Evolutionary conservation across 2,888 invertebrate species (phyloP).

Genomic region (Tupiocoris notatus): DNA sequence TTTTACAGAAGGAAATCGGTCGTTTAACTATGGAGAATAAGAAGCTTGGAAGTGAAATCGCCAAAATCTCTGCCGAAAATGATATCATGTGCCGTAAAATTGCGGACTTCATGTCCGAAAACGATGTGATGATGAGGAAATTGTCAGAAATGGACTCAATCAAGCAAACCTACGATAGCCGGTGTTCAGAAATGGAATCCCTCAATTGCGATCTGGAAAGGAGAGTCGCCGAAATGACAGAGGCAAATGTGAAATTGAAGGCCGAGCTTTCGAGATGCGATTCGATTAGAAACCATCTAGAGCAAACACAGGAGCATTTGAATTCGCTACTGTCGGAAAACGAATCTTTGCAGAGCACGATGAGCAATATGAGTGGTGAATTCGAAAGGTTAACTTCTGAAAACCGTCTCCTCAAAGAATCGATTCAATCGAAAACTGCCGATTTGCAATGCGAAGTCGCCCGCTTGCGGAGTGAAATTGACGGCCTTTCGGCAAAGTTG

Average conservation of each 20-base stretch:
- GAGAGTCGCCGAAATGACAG: not conserved
- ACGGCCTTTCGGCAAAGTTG: not conserved
- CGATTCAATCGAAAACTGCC: not conserved
- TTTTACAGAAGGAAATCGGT: not conserved
- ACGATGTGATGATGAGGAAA: not conserved
- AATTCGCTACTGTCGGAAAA: not conserved
- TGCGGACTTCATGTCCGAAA: slow-evolving; percentile 2
- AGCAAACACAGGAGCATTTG: slow-evolving; percentile 12
- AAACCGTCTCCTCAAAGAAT: not conserved
- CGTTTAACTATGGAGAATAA: not conserved
- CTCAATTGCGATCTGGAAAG: not conserved
- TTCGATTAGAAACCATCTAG: not conserved
- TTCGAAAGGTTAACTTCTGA: slow-evolving; percentile 1
- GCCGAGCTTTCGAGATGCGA: not conserved
- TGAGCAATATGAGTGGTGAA: slow-evolving; percentile 15
- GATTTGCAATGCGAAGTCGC: not conserved
- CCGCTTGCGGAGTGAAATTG: not conserved
- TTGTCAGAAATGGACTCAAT: slow-evolving; percentile 2
- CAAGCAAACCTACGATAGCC: not conserved
- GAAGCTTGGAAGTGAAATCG: not conserved
- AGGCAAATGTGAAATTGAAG: not conserved
- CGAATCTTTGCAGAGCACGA: slow-evolving; percentile 7
- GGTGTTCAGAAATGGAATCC: not conserved
- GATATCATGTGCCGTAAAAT: not conserved
- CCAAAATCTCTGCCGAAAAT: not conserved